These are phyloP conservation scores for Eptatretus burgeri DNA, from an alignment of 2,113 vertebrate genomes.

Conservation along the genomic window DNA sequence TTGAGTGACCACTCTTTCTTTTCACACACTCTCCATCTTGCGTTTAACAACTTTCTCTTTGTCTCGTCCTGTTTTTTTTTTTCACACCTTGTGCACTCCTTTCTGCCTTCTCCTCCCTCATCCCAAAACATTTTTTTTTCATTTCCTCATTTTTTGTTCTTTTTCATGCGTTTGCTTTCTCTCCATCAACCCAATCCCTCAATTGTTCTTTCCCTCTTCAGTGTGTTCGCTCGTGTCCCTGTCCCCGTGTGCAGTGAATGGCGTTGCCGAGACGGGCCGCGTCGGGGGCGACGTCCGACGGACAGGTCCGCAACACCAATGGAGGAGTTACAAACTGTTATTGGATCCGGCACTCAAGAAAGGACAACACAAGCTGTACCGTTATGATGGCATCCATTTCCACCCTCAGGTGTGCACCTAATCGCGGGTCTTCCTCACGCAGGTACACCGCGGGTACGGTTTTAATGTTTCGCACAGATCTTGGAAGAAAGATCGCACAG, in stretches of 20 bases:
- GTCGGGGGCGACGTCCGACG: too few relatives aligned
- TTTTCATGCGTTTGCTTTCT: neutral
- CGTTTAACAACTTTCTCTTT: conserved; percentile 12
- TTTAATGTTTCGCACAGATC: too few relatives aligned
- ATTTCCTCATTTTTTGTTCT: neutral
- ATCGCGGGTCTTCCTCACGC: too few relatives aligned
- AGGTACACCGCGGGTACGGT: too few relatives aligned
- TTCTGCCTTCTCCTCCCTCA: conserved; percentile 12
- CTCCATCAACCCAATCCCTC: neutral
- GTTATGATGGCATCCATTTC: conserved; percentile 84
- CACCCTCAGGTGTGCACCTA: conserved; percentile 6
- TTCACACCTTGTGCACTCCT: conserved; percentile 14
- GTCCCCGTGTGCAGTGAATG: too few relatives aligned
- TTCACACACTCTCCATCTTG: too few relatives aligned
- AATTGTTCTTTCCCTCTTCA: too few relatives aligned
- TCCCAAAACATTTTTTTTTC: conserved; percentile 13
- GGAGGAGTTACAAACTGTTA: conserved; percentile 99
- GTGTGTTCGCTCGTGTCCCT: too few relatives aligned
- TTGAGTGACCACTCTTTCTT: too few relatives aligned
- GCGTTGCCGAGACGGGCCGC: too few relatives aligned
- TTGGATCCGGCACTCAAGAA: conserved; percentile 93
- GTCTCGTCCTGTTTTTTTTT: conserved; percentile 11
- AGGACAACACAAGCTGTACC: conserved; percentile 78
- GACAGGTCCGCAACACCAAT: conserved; percentile 35
- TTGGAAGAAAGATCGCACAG: too few relatives aligned